Evolutionary conservation across 2,888 invertebrate genomes (phyloP).

Genomic region (Helobdella robusta): DNA sequence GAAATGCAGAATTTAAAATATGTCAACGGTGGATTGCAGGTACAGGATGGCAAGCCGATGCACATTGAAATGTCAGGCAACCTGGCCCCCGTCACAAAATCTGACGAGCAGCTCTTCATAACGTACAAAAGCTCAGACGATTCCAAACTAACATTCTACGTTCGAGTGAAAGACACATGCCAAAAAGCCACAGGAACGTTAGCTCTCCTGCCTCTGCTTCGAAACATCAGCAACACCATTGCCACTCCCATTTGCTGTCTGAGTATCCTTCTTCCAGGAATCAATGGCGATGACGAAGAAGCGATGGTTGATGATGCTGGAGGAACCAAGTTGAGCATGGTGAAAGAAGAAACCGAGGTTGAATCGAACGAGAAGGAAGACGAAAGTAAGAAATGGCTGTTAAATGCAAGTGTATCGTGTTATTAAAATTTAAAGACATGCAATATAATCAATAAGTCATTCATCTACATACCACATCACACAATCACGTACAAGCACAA

Average conservation of each 20-base stretch:
- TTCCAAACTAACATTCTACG: slow-evolving; percentile 88
- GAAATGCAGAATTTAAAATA: too few relatives aligned
- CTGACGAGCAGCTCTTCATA: slow-evolving; percentile 88
- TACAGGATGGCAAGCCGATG: slow-evolving; percentile 83
- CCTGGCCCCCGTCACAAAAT: slow-evolving; percentile 82
- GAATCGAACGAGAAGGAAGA: slow-evolving; percentile 23
- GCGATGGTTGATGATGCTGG: slow-evolving; percentile 9
- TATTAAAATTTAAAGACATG: too few relatives aligned
- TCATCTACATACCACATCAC: too few relatives aligned
- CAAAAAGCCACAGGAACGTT: slow-evolving; percentile 81
- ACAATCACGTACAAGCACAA: too few relatives aligned
- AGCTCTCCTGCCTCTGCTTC: slow-evolving; percentile 84
- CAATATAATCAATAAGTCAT: too few relatives aligned
- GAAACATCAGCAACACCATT: slow-evolving; percentile 41
- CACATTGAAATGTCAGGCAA: slow-evolving; percentile 95
- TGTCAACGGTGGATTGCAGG: slow-evolving; percentile 54
- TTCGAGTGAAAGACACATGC: slow-evolving; percentile 71
- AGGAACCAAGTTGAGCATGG: not conserved
- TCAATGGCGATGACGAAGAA: slow-evolving; percentile 5
- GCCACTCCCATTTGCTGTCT: slow-evolving; percentile 82
- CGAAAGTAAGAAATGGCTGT: not conserved
- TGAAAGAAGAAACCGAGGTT: not conserved
- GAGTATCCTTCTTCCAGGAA: slow-evolving; percentile 68
- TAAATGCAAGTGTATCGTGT: not conserved
- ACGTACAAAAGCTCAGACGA: slow-evolving; percentile 93